Base-by-base conservation (phyloP, 2,888 invertebrate genomes). In the Osedax fenrisi region DNA sequence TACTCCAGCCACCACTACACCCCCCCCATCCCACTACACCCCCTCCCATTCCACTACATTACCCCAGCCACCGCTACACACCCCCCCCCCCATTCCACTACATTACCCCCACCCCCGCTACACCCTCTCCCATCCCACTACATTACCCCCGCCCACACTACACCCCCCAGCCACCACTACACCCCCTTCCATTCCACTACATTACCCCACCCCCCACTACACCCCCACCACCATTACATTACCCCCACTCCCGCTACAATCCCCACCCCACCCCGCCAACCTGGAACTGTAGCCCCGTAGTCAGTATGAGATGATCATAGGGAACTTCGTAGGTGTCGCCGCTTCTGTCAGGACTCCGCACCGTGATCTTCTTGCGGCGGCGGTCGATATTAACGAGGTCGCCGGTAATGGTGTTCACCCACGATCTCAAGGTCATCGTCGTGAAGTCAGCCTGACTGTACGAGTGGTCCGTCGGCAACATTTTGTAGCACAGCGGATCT, bases 331-430 rank as follows among this genome's bases (percentile, higher is more conserved):
- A 41, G 10, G 41, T 41, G 41, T 41, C 41, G 41, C 41, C 41
- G 41, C 17, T 41, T 41, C 17, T 5, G n/a, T n/a, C n/a, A 10
- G 5, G 41, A 17, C 17, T 41, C 17, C 41, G 41, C 17, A 41
- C 41, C 10, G 10, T 5, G 5, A 41, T 17, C 41, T 10, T 10
- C 17, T 41, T 41, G 41, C 17, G 41, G 10, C 67, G 79, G 78
- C 83, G 79, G 77, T 83, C 81, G 62, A 85, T 82, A 3, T 79
- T 77, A 1, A 84, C 83, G 84, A 85, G 83, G 77, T 82, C 82
- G 3, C 84, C 84, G 76, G 82, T 81, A 17, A 90, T 87, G 2
- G 90, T 85, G 79, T 89, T 90, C 0, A 90, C 86, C 85, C 89
- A 90, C 72, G 88, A 87, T 78, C 87, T 86, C 68, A 89, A 86